phyloP scores from a whole-genome alignment of 1,140 invertebrate genomes.

The Drosophila takahashii region DNA sequence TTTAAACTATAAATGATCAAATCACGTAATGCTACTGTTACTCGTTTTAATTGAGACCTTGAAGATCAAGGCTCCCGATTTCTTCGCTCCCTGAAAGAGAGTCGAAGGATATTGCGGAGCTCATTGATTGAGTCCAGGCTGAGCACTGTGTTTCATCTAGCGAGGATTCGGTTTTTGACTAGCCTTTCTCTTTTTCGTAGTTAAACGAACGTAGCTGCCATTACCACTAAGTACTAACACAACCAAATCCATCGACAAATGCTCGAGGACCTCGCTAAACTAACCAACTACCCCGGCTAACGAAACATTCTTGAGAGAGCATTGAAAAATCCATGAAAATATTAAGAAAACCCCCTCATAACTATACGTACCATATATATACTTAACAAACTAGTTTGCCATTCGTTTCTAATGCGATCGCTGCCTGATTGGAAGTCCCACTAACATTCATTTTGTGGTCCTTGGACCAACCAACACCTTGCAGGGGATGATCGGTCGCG shows the following conservation, averaged over 20 bases:
- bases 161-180: slow-evolving; percentile 31
- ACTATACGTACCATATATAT: slow-evolving; percentile 57
- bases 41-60: slow-evolving; percentile 56
- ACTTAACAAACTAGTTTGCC: slow-evolving; percentile 74
- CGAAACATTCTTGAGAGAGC: slow-evolving; percentile 21
- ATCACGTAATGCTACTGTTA: slow-evolving; percentile 69
- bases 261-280: slow-evolving; percentile 46
- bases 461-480: slow-evolving; percentile 65
- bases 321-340: slow-evolving; percentile 33
- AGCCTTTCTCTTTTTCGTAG: slow-evolving; percentile 16
- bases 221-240: slow-evolving; percentile 33
- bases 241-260: slow-evolving; percentile 39
- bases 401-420: slow-evolving; percentile 51
- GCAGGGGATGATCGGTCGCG: slow-evolving; percentile 87
- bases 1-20: not conserved
- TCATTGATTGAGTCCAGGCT: slow-evolving; percentile 4
- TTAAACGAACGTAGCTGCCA: slow-evolving; percentile 46
- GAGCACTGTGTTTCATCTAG: slow-evolving; percentile 15
- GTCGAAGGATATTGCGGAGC: not conserved
- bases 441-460: slow-evolving; percentile 66
- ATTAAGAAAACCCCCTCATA: slow-evolving; percentile 35
- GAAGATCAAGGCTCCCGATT: slow-evolving; percentile 12
- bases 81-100: not conserved
- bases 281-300: slow-evolving; percentile 45
- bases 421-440: slow-evolving; percentile 43